Percentiles rank a stretch among this genome's conserved stretches.
Evolutionary conservation across 2,888 invertebrate genomes (phyloP).

Genomic region (Dysmachus trigonus): DNA sequence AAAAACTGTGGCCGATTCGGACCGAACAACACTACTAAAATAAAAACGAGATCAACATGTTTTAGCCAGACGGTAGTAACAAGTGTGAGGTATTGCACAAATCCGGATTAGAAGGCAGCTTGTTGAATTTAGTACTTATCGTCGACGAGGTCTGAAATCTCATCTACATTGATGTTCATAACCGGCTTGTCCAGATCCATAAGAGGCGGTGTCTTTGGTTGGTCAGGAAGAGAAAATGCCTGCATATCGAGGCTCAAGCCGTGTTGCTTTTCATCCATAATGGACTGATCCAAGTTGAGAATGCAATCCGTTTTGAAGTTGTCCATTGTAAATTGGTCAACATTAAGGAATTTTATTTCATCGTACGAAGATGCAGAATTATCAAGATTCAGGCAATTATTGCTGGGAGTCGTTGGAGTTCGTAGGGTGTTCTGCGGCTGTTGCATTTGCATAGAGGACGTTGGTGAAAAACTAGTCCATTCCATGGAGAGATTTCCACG

Average conservation of each 20-base stretch:
- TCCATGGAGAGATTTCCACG: conserved; percentile 62
- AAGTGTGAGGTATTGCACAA: neutral
- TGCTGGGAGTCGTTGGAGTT: conserved; percentile 23
- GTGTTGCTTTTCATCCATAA: conserved; percentile 56
- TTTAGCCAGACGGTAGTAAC: neutral
- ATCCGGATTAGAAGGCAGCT: neutral
- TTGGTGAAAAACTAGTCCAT: conserved; percentile 60
- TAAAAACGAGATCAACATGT: neutral
- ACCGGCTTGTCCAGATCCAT: conserved; percentile 62
- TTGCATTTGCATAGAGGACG: conserved; percentile 41
- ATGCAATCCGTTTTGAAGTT: conserved; percentile 64
- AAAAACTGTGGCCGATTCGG: neutral
- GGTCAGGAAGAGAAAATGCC: conserved; percentile 53
- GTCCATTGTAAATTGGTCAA: conserved; percentile 64
- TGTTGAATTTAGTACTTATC: conserved; percentile 36
- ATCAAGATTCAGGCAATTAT: conserved; percentile 55
- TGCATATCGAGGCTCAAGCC: conserved; percentile 52
- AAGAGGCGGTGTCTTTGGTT: conserved; percentile 58
- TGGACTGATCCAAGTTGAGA: conserved; percentile 62
- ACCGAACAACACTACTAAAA: neutral
- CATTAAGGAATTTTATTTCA: conserved; percentile 64
- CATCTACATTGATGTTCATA: conserved; percentile 59
- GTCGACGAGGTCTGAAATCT: conserved; percentile 58
- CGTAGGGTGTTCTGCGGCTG: conserved; percentile 38
- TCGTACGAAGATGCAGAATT: conserved; percentile 61